Percentiles rank a stretch among this genome's conserved stretches.
These are phyloP conservation scores for Priocnemis perturbator DNA, from an alignment of 2,888 invertebrate species.

Conservation along the genomic window DNA sequence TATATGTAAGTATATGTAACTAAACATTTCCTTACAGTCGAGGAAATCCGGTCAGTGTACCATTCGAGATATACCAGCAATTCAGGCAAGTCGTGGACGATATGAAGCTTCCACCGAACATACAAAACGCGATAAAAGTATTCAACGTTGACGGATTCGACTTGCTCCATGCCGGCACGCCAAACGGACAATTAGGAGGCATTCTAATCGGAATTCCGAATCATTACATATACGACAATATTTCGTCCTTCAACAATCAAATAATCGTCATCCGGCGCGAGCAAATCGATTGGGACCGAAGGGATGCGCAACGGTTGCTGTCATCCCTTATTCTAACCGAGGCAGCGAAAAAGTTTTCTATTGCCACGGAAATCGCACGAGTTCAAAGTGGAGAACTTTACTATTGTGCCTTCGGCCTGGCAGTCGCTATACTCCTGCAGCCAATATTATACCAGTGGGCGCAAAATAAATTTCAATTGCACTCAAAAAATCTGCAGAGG, in stretches of 20 bases:
- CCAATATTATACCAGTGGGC: slow-evolving; percentile 77
- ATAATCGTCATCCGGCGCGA: slow-evolving; percentile 80
- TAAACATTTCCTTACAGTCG: neutral
- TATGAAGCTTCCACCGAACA: slow-evolving; percentile 77
- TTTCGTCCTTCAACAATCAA: slow-evolving; percentile 78
- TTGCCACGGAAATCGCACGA: slow-evolving; percentile 85
- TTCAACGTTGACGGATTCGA: slow-evolving; percentile 87
- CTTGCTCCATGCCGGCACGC: slow-evolving; percentile 82
- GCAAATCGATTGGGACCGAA: slow-evolving; percentile 81
- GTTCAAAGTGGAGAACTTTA: slow-evolving; percentile 79
- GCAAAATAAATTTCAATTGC: slow-evolving; percentile 78
- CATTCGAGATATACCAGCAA: slow-evolving; percentile 72
- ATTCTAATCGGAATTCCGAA: slow-evolving; percentile 83
- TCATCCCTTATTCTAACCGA: slow-evolving; percentile 85
- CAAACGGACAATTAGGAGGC: slow-evolving; percentile 78
- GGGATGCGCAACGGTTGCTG: slow-evolving; percentile 80
- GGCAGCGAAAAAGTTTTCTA: slow-evolving; percentile 87
- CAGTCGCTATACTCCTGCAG: slow-evolving; percentile 74
- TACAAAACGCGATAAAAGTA: slow-evolving; percentile 78
- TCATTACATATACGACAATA: slow-evolving; percentile 80
- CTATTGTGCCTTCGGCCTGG: slow-evolving; percentile 11
- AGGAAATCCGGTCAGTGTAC: slow-evolving; percentile 10
- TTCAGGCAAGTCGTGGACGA: slow-evolving; percentile 80
- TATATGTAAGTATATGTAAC: too few relatives aligned
- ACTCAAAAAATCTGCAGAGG: slow-evolving; percentile 74